Evolutionary conservation across 92 coral and sea anemone genomes (phyloP), one percentile per base, ranked within the genome.

Genomic region (Phymanthus crucifer): DNA sequence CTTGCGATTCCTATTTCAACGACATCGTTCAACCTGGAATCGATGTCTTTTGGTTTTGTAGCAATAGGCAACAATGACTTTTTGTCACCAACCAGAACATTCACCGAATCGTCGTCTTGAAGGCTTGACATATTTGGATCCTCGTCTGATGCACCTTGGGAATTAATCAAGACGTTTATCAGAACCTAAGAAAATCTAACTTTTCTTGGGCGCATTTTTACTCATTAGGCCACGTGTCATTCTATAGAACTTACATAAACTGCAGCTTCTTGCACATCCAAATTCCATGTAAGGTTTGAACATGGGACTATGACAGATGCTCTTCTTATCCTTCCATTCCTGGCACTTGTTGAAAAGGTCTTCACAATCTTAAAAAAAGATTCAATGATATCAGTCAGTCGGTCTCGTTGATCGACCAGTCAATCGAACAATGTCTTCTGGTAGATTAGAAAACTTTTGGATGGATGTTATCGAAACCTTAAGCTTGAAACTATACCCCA

Each of bases 191-290:
- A 32, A 9, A 43, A 43, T 43, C 21, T 27, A 26, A 10, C 71
- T 17, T 7, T 33, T 32, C 73, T 12, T 34, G 47, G 37, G 23
- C 21, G 34, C 19, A 50, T 4, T 50, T 50, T 50, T 50, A 10
- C 23, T 50, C 26, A 1, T 21, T 50, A 1, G 7, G 1, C 45
- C 45, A 0, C 45, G 0, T 38, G 45, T 11, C 0, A 50, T 50
- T 16, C 58, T 70, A 12, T 46, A n/a, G 56, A 56, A 87, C 97
- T 84, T 92, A 92, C 97, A 92, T 45, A 87, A 90, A 47, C 79
- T 83, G 50, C 97, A 92, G n/a, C 91, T 86, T 50, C 80, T 65
- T 17, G 83, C 79, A 67, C 97, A 92, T 84, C 97, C 97, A 50
- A 78, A 92, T 46, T 80, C 78, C 74, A 92, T 52, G 67, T 83